Percentiles rank a stretch among this genome's conserved stretches.
phyloP scores from a whole-genome alignment of 1,140 invertebrate genomes.

The Aphis craccivora region DNA sequence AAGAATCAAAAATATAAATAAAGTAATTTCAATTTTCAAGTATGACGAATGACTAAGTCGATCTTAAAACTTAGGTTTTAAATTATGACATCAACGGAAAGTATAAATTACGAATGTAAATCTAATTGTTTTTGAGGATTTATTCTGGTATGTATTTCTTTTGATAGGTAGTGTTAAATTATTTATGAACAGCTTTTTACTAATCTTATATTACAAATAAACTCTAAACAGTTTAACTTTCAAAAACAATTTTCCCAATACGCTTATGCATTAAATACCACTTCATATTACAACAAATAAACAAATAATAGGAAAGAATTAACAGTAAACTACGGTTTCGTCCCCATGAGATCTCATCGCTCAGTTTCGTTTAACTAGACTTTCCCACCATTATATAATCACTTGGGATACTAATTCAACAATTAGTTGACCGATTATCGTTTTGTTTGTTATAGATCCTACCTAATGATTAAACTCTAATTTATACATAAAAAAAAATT shows the following conservation, averaged over 20 bases:
- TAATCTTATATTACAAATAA: neutral
- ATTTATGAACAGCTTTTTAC: neutral
- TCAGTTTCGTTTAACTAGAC: conserved; percentile 13
- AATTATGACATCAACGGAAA: neutral
- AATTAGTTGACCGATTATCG: neutral
- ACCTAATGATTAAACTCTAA: neutral
- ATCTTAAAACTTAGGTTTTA: neutral
- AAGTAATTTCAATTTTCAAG: neutral
- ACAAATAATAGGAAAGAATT: neutral
- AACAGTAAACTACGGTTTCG: neutral
- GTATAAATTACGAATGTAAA: conserved; percentile 23
- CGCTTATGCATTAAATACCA: neutral
- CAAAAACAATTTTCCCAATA: neutral
- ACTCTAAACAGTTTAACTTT: neutral
- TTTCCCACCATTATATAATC: neutral
- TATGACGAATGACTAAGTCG: neutral
- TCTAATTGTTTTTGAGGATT: neutral
- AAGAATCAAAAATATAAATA: neutral
- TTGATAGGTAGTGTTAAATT: neutral
- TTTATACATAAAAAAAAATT: neutral
- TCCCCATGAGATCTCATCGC: conserved; percentile 26
- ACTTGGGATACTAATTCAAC: neutral
- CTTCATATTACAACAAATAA: neutral
- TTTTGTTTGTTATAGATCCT: neutral
- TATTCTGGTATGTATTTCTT: neutral